A percentile compares a stretch with the other conserved stretches of the same genome.
Conservation (phyloP, 2,797 vertebrate species). For the Gallinago solitaria region DNA sequence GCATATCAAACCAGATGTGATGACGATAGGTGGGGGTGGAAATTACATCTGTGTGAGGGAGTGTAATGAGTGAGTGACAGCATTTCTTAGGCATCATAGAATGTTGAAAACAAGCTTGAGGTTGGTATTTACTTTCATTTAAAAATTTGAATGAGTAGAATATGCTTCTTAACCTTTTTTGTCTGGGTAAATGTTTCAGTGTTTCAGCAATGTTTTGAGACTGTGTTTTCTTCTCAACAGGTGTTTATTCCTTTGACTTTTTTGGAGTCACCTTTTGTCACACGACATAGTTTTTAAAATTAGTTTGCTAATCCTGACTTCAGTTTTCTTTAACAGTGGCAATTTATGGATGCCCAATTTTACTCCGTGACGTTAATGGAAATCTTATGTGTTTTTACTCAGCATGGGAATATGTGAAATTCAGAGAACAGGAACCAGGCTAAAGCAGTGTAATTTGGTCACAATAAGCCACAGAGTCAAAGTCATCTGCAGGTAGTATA, state of each 20-base stretch:
- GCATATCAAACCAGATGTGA: slow-evolving; percentile 56
- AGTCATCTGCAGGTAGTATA: neutral
- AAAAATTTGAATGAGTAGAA: slow-evolving; percentile 5
- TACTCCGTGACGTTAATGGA: neutral
- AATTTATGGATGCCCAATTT: neutral
- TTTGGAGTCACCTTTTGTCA: neutral
- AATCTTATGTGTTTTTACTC: neutral
- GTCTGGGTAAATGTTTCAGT: neutral
- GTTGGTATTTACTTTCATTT: slow-evolving; percentile 34
- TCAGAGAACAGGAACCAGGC: neutral
- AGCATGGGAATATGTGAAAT: neutral
- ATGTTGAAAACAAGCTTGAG: slow-evolving; percentile 32
- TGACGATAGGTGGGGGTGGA: slow-evolving; percentile 60
- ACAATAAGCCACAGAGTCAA: neutral
- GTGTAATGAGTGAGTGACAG: slow-evolving; percentile 51
- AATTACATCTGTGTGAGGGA: slow-evolving; percentile 64
- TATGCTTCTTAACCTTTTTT: slow-evolving; percentile 2
- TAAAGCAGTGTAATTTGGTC: neutral
- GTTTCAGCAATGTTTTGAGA: neutral
- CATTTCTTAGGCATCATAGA: slow-evolving; percentile 12
- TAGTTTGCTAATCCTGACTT: neutral
- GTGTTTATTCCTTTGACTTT: neutral
- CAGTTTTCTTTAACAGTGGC: neutral
- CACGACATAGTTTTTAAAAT: neutral
- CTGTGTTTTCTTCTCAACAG: neutral